Conservation (phyloP, 2,888 invertebrate species). For the Drosophila flavopinicola region DNA sequence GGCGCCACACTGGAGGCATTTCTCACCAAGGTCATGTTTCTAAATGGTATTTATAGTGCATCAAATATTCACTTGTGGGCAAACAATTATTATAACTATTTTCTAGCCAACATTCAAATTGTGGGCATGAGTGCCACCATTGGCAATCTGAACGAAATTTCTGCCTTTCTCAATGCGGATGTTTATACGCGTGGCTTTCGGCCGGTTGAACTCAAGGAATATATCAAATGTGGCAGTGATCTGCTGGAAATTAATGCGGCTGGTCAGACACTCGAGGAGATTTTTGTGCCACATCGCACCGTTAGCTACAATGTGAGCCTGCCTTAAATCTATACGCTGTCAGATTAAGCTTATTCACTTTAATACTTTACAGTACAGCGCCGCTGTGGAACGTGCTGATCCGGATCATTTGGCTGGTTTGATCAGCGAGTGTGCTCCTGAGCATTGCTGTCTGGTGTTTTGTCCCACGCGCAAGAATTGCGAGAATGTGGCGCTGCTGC, state of each 20-base stretch:
- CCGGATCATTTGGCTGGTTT: constrained; percentile 92
- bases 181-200: constrained; percentile 94
- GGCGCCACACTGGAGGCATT: constrained; percentile 94
- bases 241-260: constrained; percentile 86
- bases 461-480: constrained; percentile 97
- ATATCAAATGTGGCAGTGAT: constrained; percentile 89
- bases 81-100: background rate
- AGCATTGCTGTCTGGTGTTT: constrained; percentile 93
- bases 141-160: constrained; percentile 93
- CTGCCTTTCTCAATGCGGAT: constrained; percentile 91
- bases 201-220: constrained; percentile 93
- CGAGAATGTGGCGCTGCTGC: constrained; percentile 93
- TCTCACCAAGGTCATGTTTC: constrained; percentile 91
- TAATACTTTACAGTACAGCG: constrained; percentile 87
- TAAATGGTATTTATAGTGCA: constrained; percentile 86
- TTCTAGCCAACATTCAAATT: constrained; percentile 89
- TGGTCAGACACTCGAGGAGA: constrained; percentile 85
- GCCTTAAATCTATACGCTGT: fast-evolving
- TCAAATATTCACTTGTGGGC: background rate
- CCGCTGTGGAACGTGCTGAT: constrained; percentile 87
- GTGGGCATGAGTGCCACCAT: constrained; percentile 99
- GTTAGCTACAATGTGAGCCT: constrained; percentile 84
- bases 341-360: background rate
- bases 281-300: constrained; percentile 85
- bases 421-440: constrained; percentile 92